A percentile compares a stretch with the other conserved stretches of the same genome.
These are phyloP conservation scores for Phenacoccus solenopsis DNA, from an alignment of 1,140 invertebrate genomes.

Conservation along the genomic window DNA sequence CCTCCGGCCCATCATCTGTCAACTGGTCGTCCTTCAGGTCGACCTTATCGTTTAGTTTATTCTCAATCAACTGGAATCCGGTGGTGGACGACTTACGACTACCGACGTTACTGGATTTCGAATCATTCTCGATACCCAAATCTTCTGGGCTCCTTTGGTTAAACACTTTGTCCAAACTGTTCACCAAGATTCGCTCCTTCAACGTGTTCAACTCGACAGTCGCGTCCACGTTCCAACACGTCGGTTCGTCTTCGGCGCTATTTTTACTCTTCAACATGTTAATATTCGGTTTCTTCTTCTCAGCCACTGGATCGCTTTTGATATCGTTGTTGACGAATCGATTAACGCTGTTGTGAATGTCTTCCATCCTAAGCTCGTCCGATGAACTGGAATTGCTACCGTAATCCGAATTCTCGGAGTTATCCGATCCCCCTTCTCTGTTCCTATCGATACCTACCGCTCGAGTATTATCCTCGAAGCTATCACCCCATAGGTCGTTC, in stretches of 20 bases:
- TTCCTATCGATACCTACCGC: background rate
- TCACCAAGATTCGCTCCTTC: background rate
- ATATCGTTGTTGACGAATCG: slow-evolving; percentile 8
- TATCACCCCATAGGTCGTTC: background rate
- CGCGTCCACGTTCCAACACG: background rate
- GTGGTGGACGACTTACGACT: background rate
- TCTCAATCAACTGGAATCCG: slow-evolving; percentile 3
- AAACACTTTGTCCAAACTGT: background rate
- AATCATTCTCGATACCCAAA: background rate
- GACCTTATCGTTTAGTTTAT: background rate
- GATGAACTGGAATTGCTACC: slow-evolving; percentile 8
- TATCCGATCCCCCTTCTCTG: background rate
- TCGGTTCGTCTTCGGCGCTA: background rate
- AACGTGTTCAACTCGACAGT: background rate
- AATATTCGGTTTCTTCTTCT: background rate
- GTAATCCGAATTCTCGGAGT: background rate
- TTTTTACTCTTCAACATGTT: background rate
- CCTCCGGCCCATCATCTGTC: background rate
- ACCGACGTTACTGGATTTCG: background rate
- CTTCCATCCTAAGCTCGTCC: background rate
- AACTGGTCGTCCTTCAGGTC: background rate
- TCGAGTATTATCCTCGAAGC: background rate
- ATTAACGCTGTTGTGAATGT: slow-evolving; percentile 1
- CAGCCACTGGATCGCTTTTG: background rate
- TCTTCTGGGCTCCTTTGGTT: background rate